Conservation (phyloP, 2,888 invertebrate species). For the Epiblema foenella region DNA sequence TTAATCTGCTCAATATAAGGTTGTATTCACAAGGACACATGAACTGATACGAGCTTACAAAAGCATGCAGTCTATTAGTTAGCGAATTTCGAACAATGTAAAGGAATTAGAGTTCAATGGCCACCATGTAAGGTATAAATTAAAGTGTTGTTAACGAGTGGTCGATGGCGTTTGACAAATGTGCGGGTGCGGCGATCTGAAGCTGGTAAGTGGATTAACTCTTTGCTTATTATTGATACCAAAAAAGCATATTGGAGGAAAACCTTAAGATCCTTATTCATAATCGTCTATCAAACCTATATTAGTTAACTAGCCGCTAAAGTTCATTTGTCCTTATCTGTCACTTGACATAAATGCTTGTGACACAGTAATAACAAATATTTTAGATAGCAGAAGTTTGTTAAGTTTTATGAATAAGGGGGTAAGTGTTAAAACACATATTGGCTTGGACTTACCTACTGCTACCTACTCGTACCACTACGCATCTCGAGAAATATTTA, state of each 20-base stretch:
- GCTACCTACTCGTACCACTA: no score
- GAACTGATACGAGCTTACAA: slow-evolving; percentile 54
- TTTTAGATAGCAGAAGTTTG: no score
- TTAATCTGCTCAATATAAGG: neutral
- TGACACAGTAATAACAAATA: no score
- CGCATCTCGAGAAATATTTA: no score
- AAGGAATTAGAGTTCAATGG: slow-evolving; percentile 64
- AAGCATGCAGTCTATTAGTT: slow-evolving; percentile 51
- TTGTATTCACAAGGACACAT: slow-evolving; percentile 31
- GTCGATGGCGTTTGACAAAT: slow-evolving; percentile 72
- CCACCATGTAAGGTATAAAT: slow-evolving; percentile 67
- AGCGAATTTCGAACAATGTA: slow-evolving; percentile 39
- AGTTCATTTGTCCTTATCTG: no score
- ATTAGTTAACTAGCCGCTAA: no score
- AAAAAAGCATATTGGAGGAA: neutral
- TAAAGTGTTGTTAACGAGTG: slow-evolving; percentile 67
- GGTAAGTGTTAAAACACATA: no score
- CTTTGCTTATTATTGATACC: neutral
- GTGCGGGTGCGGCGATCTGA: slow-evolving; percentile 70
- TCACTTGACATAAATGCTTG: no score
- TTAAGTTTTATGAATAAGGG: no score
- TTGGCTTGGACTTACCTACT: no score
- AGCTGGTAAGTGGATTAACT: slow-evolving; percentile 70
- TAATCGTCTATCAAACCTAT: no score
- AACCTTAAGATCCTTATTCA: no score